Base-by-base conservation (phyloP, 2,888 invertebrate genomes). In the Andrena fulva region DNA sequence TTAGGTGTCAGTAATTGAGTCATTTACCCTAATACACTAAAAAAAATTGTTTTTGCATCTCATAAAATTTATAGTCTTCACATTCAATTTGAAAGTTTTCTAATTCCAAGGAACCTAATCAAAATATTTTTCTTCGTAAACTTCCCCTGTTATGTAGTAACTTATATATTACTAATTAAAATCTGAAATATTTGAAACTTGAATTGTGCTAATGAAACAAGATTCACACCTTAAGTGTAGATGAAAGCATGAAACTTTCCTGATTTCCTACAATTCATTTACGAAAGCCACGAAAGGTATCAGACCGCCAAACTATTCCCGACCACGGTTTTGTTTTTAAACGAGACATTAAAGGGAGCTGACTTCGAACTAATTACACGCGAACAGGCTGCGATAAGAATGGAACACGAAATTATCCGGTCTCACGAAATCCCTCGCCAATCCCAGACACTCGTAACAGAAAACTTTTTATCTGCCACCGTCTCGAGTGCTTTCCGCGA, bases 341-440 rank as follows among this genome's bases (percentile, higher is more conserved):
- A 77, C 20, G 48, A 66, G 48, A 66, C 35, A 50, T 24, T 12
- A 50, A 50, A 71, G 1, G 54, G 33, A 63, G 29, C 62, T 27
- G 29, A 24, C 54, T 52, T 50, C 27, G 48, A 56, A 74, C 54
- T 50, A 75, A 64, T 76, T 76, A 70, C 5, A 60, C 54, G 10
- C 50, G 75, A 50, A 64, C 54, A 27, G 64, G 16, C 24, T 31
- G 10, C 54, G 76, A 50, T 74, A 78, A 66, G 75, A 50, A 24
- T 10, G 62, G 10, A 68, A 68, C 60, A 68, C 60, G 52, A 73
- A 79, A 79, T 64, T 79, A 70, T 66, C 69, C 8, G 31, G 33
- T 77, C 20, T 64, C 70, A 35, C 69, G 69, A 66, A 79, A 63
- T 70, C 52, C 52, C 27, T 48, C 16, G 52, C 76, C 35, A 64